Conservation (phyloP, 2,113 vertebrate species). For the Pelmatolapia mariae region DNA sequence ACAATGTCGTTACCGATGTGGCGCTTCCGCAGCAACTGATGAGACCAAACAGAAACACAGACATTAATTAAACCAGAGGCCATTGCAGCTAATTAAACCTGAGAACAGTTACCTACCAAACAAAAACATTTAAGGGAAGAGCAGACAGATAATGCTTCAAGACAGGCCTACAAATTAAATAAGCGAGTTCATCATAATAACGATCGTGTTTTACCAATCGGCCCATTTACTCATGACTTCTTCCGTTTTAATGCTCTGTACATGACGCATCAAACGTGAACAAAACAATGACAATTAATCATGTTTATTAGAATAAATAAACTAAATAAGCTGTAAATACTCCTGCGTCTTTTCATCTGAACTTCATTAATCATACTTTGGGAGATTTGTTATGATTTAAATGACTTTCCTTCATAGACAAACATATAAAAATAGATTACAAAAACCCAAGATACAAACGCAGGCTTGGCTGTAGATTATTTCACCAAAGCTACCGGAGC, state of each 20-base stretch:
- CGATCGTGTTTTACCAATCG: neutral
- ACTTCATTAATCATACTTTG: neutral
- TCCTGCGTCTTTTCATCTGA: neutral
- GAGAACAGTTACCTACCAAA: neutral
- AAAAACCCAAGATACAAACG: neutral
- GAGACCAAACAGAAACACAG: neutral
- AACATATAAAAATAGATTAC: neutral
- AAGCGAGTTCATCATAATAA: neutral
- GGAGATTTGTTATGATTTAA: neutral
- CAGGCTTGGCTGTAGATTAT: neutral
- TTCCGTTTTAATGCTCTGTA: neutral
- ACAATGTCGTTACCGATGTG: conserved; percentile 92
- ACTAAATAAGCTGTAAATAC: neutral
- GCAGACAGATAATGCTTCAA: neutral
- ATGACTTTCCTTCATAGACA: neutral
- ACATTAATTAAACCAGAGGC: neutral
- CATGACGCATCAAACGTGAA: neutral
- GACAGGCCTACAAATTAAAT: neutral
- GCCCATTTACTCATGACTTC: neutral
- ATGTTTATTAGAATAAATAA: neutral
- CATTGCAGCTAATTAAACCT: neutral
- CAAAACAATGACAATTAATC: neutral
- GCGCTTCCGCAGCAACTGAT: conserved; percentile 83
- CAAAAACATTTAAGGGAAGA: neutral
- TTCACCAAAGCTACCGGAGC: neutral